Conservation (phyloP, 1,140 invertebrate genomes). For the Callitettix versicolor region DNA sequence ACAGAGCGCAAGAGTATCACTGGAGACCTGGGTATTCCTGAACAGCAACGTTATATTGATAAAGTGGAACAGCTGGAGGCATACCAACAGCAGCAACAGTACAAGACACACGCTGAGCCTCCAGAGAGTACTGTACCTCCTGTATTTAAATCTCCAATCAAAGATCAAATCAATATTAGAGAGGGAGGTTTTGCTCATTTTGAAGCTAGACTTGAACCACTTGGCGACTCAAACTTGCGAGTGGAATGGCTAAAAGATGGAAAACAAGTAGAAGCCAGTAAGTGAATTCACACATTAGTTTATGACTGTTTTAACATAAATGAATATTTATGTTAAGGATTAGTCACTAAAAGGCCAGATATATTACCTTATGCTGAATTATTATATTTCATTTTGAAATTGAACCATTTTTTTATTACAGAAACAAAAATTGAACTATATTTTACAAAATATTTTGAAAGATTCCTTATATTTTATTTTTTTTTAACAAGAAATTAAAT, state of each 20-base stretch:
- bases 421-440: too few species aligned
- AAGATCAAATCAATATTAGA: conserved; percentile 75
- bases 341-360: too few species aligned
- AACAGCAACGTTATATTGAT: conserved; percentile 87
- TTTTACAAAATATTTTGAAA: too few species aligned
- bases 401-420: too few species aligned
- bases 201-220: conserved; percentile 86
- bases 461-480: too few species aligned
- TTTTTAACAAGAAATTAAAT: too few species aligned
- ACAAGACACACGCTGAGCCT: conserved; percentile 62
- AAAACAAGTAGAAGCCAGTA: conserved; percentile 76
- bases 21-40: conserved; percentile 76
- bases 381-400: too few species aligned
- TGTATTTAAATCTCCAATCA: conserved; percentile 86
- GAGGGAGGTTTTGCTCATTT: conserved; percentile 94
- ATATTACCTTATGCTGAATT: too few species aligned
- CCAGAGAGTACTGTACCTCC: conserved; percentile 69
- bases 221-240: conserved; percentile 80
- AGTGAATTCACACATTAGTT: conserved; percentile 24
- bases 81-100: conserved; percentile 63
- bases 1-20: conserved; percentile 65
- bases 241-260: conserved; percentile 96
- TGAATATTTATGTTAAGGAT: neutral
- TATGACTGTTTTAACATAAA: neutral
- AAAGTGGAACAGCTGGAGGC: conserved; percentile 87